These are phyloP conservation scores for Calephelis virginiensis DNA, from an alignment of 1,140 invertebrate species.

Conservation along the genomic window DNA sequence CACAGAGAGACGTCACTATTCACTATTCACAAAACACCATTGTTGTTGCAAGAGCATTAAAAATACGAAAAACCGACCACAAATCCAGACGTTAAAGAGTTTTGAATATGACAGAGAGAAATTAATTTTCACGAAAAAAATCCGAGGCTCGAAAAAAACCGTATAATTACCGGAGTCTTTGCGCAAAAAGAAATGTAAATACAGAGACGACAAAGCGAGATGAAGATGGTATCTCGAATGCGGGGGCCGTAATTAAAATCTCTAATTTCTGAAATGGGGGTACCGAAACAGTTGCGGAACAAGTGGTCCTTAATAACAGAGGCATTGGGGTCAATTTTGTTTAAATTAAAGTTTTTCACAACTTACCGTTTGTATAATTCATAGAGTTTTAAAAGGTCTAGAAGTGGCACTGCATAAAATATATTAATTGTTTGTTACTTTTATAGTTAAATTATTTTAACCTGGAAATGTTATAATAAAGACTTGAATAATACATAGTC, in stretches of 20 bases:
- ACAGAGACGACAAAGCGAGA: conserved; percentile 45
- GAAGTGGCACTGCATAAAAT: neutral
- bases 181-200: conserved; percentile 42
- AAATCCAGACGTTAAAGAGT: conserved; percentile 15
- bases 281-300: conserved; percentile 12
- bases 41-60: neutral
- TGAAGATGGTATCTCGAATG: conserved; percentile 39
- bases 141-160: conserved; percentile 28
- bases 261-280: conserved; percentile 52
- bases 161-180: conserved; percentile 45
- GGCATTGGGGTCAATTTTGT: conserved; percentile 23
- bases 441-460: no score
- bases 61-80: conserved; percentile 11
- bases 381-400: conserved; percentile 8
- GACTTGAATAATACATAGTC: no score
- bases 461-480: no score
- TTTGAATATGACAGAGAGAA: conserved; percentile 31
- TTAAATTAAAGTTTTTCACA: conserved; percentile 1
- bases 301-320: conserved; percentile 21
- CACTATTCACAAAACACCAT: conserved; percentile 7
- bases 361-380: conserved; percentile 1
- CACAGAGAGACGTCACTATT: conserved; percentile 3
- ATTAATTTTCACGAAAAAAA: conserved; percentile 30
- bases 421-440: no score
- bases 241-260: conserved; percentile 50